phyloP scores from a whole-genome alignment of 2,888 invertebrate species.

The Drosophila villosipedis region DNA sequence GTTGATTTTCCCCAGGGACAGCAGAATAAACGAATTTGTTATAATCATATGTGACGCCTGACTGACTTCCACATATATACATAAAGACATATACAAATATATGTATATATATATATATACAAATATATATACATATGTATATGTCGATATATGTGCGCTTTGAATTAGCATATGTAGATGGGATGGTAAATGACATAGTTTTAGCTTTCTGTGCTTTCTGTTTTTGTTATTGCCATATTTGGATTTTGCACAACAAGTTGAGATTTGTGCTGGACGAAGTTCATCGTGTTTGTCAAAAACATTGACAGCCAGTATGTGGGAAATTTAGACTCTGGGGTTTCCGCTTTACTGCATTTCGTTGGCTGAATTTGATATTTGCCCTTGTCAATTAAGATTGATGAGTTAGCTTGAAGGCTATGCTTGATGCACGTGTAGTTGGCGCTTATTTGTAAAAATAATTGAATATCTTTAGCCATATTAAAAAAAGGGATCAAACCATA shows the following conservation, averaged over 20 bases:
- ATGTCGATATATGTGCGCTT: accelerated
- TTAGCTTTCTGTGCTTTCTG: neutral
- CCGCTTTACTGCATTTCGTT: slow-evolving; percentile 10
- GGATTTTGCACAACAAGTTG: slow-evolving; percentile 25
- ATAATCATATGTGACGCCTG: slow-evolving; percentile 57
- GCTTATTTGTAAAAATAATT: neutral
- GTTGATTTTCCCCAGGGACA: slow-evolving; percentile 17
- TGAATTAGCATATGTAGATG: slow-evolving; percentile 12
- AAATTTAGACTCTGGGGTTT: slow-evolving; percentile 14
- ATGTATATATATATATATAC: neutral
- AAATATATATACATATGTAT: neutral
- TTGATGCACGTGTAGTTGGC: neutral
- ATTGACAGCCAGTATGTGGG: slow-evolving; percentile 30
- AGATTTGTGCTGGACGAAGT: slow-evolving; percentile 22
- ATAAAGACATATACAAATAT: neutral
- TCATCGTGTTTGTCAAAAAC: slow-evolving; percentile 37
- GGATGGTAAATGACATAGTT: slow-evolving; percentile 6
- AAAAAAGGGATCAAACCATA: neutral
- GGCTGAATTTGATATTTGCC: slow-evolving; percentile 11
- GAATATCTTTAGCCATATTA: neutral
- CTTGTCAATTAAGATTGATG: slow-evolving; percentile 14
- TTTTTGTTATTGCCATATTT: slow-evolving; percentile 12
- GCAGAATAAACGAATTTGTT: slow-evolving; percentile 50
- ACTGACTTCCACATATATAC: slow-evolving; percentile 20
- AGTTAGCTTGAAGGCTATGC: neutral